These are phyloP conservation scores for Drosophila differens DNA, from an alignment of 2,888 invertebrate genomes.

Conservation along the genomic window DNA sequence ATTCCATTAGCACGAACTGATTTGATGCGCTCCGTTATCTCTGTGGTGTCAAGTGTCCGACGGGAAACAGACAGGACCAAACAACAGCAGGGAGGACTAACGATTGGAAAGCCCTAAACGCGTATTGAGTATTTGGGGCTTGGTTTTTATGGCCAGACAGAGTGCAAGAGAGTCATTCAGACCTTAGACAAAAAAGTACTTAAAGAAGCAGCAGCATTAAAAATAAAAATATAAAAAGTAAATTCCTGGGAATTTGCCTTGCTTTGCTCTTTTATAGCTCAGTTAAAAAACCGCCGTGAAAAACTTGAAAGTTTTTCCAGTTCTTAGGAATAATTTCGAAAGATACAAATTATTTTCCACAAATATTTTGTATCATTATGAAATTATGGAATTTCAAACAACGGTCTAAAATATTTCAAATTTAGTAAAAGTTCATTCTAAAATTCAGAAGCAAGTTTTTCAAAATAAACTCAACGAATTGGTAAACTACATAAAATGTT, in stretches of 20 bases:
- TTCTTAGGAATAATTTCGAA: neutral
- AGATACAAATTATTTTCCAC: no score
- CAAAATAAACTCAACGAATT: neutral
- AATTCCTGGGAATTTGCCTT: neutral
- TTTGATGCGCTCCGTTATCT: conserved; percentile 68
- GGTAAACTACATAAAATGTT: neutral
- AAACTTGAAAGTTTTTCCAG: neutral
- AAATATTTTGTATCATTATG: neutral
- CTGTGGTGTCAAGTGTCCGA: conserved; percentile 44
- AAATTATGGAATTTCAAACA: neutral
- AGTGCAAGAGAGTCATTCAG: conserved; percentile 34
- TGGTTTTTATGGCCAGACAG: conserved; percentile 43
- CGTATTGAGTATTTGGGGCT: conserved; percentile 25
- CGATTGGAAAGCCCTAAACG: conserved; percentile 77
- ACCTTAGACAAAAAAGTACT: conserved; percentile 8
- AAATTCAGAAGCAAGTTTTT: neutral
- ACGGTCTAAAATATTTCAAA: neutral
- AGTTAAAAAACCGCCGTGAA: neutral
- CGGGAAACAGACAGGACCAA: conserved; percentile 40
- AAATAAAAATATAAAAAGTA: neutral
- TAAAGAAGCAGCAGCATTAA: conserved; percentile 4
- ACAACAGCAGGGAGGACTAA: conserved; percentile 31
- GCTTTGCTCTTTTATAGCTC: neutral
- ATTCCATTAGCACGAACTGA: conserved; percentile 82
- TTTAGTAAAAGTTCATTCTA: neutral